Percentiles rank a stretch among this genome's conserved stretches.
These are phyloP conservation scores for Conopomorpha cramerella DNA, from an alignment of 1,140 invertebrate species.

Conservation along the genomic window DNA sequence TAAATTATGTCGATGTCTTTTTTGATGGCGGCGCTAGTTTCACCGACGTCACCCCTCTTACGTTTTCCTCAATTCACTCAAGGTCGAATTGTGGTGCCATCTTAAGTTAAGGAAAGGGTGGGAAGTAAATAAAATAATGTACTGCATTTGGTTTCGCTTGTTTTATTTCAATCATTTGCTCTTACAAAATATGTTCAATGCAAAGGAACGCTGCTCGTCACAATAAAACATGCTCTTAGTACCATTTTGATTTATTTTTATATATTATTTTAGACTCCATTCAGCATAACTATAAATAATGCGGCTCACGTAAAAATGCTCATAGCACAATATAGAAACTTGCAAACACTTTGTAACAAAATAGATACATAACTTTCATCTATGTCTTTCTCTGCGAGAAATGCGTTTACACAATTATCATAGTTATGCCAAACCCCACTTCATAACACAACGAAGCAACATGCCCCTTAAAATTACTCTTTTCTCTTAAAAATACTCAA, in stretches of 20 bases:
- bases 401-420: constrained; percentile 52
- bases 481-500: too few species aligned
- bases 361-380: constrained; percentile 61
- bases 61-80: too few species aligned
- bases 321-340: constrained; percentile 62
- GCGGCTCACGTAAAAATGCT: constrained; percentile 60
- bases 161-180: constrained; percentile 62
- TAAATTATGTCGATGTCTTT: too few species aligned
- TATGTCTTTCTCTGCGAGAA: constrained; percentile 52
- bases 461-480: constrained; percentile 63
- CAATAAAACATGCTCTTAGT: constrained; percentile 63
- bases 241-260: constrained; percentile 58
- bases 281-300: constrained; percentile 63
- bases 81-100: too few species aligned
- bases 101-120: not conserved
- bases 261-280: constrained; percentile 59
- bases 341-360: constrained; percentile 64
- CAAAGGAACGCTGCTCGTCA: constrained; percentile 62
- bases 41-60: too few species aligned
- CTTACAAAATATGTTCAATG: constrained; percentile 64
- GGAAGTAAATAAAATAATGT: constrained; percentile 15
- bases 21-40: too few species aligned
- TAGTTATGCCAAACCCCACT: constrained; percentile 61
- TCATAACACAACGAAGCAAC: constrained; percentile 61
- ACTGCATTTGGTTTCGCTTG: constrained; percentile 53